A percentile compares a stretch with the other conserved stretches of the same genome.
Evolutionary conservation across 2,888 invertebrate genomes (phyloP).

Genomic region (Apamea anceps): DNA sequence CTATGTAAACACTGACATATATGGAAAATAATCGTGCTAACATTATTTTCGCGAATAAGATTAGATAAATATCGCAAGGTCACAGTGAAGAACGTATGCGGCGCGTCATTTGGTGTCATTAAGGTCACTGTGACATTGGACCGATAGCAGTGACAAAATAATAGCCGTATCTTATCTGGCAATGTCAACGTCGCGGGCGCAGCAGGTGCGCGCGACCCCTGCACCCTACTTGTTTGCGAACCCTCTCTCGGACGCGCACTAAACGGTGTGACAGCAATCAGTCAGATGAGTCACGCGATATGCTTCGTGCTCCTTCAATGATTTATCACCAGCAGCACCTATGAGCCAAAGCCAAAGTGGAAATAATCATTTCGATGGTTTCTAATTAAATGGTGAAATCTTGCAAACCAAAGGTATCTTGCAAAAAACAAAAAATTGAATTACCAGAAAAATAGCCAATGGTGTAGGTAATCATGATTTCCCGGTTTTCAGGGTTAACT

Average conservation of each 20-base stretch:
- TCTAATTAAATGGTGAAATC: background rate
- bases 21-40: conserved; percentile 76
- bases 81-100: conserved; percentile 82
- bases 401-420: too few species aligned
- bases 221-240: conserved; percentile 75
- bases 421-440: background rate
- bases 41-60: conserved; percentile 85
- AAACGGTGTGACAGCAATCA: conserved; percentile 60
- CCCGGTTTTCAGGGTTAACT: conserved; percentile 31
- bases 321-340: conserved; percentile 29
- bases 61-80: conserved; percentile 90
- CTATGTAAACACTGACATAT: conserved; percentile 62
- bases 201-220: conserved; percentile 87
- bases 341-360: conserved; percentile 4
- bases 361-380: conserved; percentile 6
- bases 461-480: background rate
- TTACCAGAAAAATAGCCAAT: background rate
- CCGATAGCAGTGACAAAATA: conserved; percentile 88
- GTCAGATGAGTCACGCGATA: conserved; percentile 62
- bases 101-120: conserved; percentile 88
- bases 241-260: conserved; percentile 63
- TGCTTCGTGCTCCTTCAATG: conserved; percentile 32
- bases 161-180: conserved; percentile 89
- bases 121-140: conserved; percentile 90
- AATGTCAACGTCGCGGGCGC: conserved; percentile 88